Percentiles rank a stretch among this genome's conserved stretches.
Evolutionary conservation across 2,797 vertebrate species (phyloP).

Genomic region (Epinephelus coioides): DNA sequence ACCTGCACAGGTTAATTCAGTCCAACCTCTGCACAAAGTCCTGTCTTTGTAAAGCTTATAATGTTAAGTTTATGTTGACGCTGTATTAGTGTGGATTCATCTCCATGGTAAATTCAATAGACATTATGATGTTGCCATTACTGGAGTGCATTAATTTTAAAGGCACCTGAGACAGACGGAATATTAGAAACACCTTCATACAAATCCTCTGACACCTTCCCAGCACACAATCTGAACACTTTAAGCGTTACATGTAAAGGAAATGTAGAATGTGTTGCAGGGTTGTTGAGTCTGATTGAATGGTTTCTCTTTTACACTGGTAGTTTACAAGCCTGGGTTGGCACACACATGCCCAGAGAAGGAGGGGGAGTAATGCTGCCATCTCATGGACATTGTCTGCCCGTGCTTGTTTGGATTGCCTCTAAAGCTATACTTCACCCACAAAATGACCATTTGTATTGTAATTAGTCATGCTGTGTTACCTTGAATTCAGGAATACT

Average conservation of each 20-base stretch:
- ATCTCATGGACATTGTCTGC: constrained; percentile 66
- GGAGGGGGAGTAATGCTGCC: constrained; percentile 59
- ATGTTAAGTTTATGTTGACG: not conserved
- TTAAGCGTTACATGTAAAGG: not conserved
- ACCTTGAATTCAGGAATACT: no score
- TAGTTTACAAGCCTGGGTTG: not conserved
- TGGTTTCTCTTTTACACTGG: not conserved
- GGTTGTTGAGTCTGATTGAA: not conserved
- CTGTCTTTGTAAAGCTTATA: not conserved
- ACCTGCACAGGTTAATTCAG: not conserved
- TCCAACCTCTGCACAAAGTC: not conserved
- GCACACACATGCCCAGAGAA: not conserved
- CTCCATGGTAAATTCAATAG: not conserved
- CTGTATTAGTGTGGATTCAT: not conserved
- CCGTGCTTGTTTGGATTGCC: not conserved
- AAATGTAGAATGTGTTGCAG: not conserved
- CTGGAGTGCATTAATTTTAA: not conserved
- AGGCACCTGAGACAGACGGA: not conserved
- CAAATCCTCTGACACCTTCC: not conserved
- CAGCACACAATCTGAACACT: no score
- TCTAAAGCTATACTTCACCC: no score
- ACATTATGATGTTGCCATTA: not conserved
- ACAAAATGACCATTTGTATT: no score
- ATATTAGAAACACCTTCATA: not conserved
- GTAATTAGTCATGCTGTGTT: no score